Evolutionary conservation across 2,113 vertebrate species (phyloP), one percentile per base, ranked within the genome.

Genomic region (Cottus gobio): DNA sequence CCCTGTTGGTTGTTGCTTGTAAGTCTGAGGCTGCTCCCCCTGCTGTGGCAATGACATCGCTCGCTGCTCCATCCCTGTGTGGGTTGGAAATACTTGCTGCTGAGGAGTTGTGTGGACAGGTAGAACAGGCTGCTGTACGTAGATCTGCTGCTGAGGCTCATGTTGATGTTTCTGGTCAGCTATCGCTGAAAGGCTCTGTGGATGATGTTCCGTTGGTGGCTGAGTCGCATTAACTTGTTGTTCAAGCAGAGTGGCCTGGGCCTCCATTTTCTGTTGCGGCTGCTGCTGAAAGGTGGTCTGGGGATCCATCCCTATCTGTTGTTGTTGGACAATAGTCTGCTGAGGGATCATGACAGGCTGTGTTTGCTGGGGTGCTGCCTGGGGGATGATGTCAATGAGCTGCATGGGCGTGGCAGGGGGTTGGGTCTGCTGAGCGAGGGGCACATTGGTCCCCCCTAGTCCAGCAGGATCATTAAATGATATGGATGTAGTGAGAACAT

Each of bases 251-350:
- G 84, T 18, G 10, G 78, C 84, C 82, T 94, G 93, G 80, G 88
- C 91, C 76, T 94, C 92, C 62, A 91, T 88, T 77, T 89, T 86
- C 80, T 91, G 89, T 64, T 82, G 89, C 24, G 57, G 79, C 75
- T 85, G 92, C 68, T 92, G 92, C 77, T 94, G 91, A 73, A 93
- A 77, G 15, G 88, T 54, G 70, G 83, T 81, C 65, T 94, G 93
- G 65, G 83, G 87, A 80, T 94, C 93, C 88, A 94, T 85, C 67
- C 83, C 86, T 58, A 83, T 82, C 86, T 94, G 93, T 77, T 94
- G 93, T 89, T 94, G 91, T 64, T 92, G 93, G 89, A 94, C 89
- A 89, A 93, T 84, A 74, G 90, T 87, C 70, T 87, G 93, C 80
- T 91, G 92, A 75, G 90, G 87, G 77, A 92, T 93, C 77, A 92